Evolutionary conservation across 2,797 vertebrate genomes (phyloP), one percentile per base, ranked within the genome.

Genomic region (Sebastes reedi): DNA sequence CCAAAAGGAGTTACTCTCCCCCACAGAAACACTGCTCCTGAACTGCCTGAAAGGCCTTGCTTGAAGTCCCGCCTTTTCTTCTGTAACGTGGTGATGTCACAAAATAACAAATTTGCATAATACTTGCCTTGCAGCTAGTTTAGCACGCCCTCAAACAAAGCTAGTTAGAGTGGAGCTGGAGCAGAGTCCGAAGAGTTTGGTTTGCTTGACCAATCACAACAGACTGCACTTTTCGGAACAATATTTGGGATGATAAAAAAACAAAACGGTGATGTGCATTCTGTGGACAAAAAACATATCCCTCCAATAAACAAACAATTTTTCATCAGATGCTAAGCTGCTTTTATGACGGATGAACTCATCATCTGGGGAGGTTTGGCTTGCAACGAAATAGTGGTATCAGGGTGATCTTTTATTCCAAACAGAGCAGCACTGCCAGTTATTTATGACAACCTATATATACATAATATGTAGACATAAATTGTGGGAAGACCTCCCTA

Each of bases 381-480:
- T 64, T 55, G 8, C 29, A 67, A 6, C 65, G 50, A 54, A 80
- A 34, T 62, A 36, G 46, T 30, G n/a, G 6, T 62, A 67, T 80
- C 27, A 32, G 69, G 6, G 20, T 22, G 34, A 81, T 75, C 60
- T 58, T 58, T 68, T 20, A 12, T 25, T 83, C 52, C 42, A 80
- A 77, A 77, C 65, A 82, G 56, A 83, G 36, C 46, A 70, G 32
- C 55, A 62, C 24, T 74, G 59, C 54, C 3, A 32, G 36, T 78
- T 72, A 81, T 89, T 85, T 84, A 87, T 70, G 59, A 65, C 0
- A 1, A 55, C 14, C 24, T 77, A 22, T 46, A 29, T 58, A 62
- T 20, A 39, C 46, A 50, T 50, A 20, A 52, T 34, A 10, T 55
- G 27, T 52, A 68, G 46, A 30, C 62, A 77, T 84, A 80, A 78